Percentiles rank a stretch among this genome's conserved stretches.
Conservation (phyloP, 2,888 invertebrate genomes). For the Miltochrista miniata region DNA sequence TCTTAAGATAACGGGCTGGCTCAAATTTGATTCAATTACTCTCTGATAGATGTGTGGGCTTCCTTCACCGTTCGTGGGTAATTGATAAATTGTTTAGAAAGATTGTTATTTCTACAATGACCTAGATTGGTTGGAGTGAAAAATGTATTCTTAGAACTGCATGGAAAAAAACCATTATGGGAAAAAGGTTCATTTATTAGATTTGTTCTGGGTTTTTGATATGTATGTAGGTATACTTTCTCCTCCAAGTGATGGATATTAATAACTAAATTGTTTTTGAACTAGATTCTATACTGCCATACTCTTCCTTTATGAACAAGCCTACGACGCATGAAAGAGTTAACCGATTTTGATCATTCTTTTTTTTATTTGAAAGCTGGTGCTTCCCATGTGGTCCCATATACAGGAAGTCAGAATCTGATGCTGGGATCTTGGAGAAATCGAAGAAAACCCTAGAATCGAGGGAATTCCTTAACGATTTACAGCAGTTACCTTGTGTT, state of each 20-base stretch:
- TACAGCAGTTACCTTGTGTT: no score
- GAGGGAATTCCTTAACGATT: no score
- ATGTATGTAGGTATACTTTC: constrained; percentile 21
- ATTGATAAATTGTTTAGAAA: constrained; percentile 32
- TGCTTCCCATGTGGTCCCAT: no score
- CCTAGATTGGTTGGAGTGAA: constrained; percentile 17
- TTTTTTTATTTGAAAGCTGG: no score
- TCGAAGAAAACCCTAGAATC: no score
- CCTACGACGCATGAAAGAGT: no score
- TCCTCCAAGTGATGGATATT: constrained; percentile 17
- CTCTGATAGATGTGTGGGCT: constrained; percentile 20
- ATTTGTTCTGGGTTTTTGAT: constrained; percentile 14
- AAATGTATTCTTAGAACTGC: constrained; percentile 14
- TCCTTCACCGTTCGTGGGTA: constrained; percentile 22
- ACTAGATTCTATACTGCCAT: background rate
- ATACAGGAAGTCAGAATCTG: no score
- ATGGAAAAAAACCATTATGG: constrained; percentile 23
- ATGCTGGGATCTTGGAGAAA: no score
- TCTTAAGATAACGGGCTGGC: constrained; percentile 3
- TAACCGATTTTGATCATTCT: no score
- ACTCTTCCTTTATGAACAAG: no score
- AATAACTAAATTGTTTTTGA: no score
- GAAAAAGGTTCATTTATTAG: constrained; percentile 19
- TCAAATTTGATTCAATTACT: constrained; percentile 8
- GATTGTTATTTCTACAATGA: constrained; percentile 15